Evolutionary conservation across 1,140 invertebrate species (phyloP).

Genomic region (Leguminivora glycinivorella): DNA sequence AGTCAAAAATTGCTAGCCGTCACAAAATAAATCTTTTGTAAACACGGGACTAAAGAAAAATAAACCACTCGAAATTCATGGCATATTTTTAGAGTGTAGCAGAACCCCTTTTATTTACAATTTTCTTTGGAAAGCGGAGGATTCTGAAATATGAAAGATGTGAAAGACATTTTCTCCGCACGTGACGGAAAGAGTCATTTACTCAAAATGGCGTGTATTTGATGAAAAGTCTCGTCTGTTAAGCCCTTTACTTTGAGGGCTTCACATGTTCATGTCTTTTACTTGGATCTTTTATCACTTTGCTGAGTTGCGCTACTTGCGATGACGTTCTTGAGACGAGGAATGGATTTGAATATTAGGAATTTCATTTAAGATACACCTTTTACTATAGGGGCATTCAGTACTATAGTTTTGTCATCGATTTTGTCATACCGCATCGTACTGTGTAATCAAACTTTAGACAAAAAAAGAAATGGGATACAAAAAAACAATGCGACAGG

Average conservation of each 20-base stretch:
- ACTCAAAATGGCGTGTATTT: background rate
- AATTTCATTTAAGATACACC: background rate
- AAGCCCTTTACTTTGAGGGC: background rate
- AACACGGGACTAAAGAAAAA: background rate
- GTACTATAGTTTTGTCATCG: too few relatives aligned
- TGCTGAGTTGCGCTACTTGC: background rate
- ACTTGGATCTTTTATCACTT: background rate
- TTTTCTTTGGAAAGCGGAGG: constrained; percentile 1
- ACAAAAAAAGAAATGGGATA: too few relatives aligned
- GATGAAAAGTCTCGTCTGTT: background rate
- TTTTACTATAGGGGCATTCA: background rate
- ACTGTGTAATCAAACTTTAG: too few relatives aligned
- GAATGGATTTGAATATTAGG: background rate
- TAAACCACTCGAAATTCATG: background rate
- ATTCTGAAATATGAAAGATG: constrained; percentile 1
- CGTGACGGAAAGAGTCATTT: background rate
- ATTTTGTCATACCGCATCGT: too few relatives aligned
- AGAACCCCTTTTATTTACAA: background rate
- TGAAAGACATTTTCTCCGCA: background rate
- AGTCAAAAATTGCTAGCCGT: background rate
- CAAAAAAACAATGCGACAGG: too few relatives aligned
- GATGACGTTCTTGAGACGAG: background rate
- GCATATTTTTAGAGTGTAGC: background rate
- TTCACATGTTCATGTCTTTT: background rate
- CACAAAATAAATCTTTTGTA: background rate